Evolutionary conservation across 2,888 invertebrate genomes (phyloP), one percentile per base, ranked within the genome.

Genomic region (Coelopa pilipes): DNA sequence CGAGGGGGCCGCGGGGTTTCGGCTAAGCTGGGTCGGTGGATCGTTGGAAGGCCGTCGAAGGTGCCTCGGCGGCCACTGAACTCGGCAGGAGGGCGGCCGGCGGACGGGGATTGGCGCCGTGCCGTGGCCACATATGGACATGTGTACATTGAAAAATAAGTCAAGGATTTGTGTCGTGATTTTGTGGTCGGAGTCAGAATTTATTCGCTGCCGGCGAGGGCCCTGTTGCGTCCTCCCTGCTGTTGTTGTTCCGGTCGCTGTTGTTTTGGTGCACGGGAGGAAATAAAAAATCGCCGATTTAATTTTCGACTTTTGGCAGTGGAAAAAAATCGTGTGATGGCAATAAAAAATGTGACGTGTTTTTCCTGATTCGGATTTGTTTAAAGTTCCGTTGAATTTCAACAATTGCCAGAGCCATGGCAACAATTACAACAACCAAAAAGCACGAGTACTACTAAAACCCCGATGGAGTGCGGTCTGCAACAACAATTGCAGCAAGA

Each of bases 141-240:
- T 67, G 53, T 67, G 68, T 69, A 50, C 53, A 62, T 63, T 70
- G 21, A 62, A 49, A 59, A 70, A 70, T n/a, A 49, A 62, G 50
- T 66, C 70, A 62, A 50, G 70, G 70, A 62, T 62, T 62, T 70
- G 53, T 70, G 60, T 70, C 50, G 70, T 70, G 70, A 70, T 70
- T 70, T 70, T 69, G 45, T 69, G 68, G 57, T 69, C 17, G 47
- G 15, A 47, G 55, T 57, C 62, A 19, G 34, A 60, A 70, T 62
- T 63, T 62, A 70, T 62, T 62, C 49, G 62, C 70, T 70, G 53
- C 50, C 57, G 34, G 15, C 45, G 24, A 13, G 59, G 9, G 19
- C 19, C 15, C 70, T 21, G 47, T 60, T 59, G 59, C 59, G 21
- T 34, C 34, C 34, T 34, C 34, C 4, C 34, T 53, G 53, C 10